These are phyloP conservation scores for Spodoptera frugiperda DNA, from an alignment of 1,140 invertebrate species.

Conservation along the genomic window DNA sequence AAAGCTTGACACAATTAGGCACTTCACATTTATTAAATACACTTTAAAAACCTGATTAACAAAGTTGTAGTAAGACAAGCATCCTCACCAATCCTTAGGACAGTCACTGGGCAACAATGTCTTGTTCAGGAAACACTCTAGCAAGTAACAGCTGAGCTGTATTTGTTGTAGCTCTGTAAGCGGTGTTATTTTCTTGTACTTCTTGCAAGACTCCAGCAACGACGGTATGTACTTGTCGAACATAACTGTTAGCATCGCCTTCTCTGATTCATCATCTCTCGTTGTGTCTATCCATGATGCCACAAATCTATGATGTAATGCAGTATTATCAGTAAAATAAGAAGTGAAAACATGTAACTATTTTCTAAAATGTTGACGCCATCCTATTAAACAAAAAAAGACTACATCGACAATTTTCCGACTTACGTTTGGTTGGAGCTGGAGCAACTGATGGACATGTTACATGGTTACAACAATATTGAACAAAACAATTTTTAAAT, in stretches of 20 bases:
- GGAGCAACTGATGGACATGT: no score
- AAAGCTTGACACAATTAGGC: background rate
- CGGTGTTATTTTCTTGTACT: slow-evolving; percentile 97
- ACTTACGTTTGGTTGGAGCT: no score
- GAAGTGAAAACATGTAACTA: no score
- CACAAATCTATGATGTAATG: slow-evolving; percentile 88
- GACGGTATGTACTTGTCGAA: slow-evolving; percentile 98
- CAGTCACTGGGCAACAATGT: slow-evolving; percentile 94
- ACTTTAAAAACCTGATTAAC: no score
- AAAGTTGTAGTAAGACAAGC: background rate
- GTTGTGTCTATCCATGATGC: slow-evolving; percentile 96
- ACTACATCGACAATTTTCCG: no score
- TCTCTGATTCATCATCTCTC: slow-evolving; percentile 89
- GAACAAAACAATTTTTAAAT: no score
- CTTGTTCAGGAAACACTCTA: slow-evolving; percentile 94
- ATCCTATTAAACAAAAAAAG: no score
- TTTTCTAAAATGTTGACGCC: no score
- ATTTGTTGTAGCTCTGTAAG: slow-evolving; percentile 96
- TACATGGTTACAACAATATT: no score
- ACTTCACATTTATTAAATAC: background rate
- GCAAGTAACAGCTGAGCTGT: slow-evolving; percentile 95
- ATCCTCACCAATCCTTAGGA: slow-evolving; percentile 92
- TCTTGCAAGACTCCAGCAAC: slow-evolving; percentile 92
- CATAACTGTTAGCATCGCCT: slow-evolving; percentile 93
- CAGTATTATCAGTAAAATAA: background rate